Percentiles rank a stretch among this genome's conserved stretches.
These are phyloP conservation scores for Acrossocheilus fasciatus DNA, from an alignment of 2,797 vertebrate genomes.

Conservation along the genomic window DNA sequence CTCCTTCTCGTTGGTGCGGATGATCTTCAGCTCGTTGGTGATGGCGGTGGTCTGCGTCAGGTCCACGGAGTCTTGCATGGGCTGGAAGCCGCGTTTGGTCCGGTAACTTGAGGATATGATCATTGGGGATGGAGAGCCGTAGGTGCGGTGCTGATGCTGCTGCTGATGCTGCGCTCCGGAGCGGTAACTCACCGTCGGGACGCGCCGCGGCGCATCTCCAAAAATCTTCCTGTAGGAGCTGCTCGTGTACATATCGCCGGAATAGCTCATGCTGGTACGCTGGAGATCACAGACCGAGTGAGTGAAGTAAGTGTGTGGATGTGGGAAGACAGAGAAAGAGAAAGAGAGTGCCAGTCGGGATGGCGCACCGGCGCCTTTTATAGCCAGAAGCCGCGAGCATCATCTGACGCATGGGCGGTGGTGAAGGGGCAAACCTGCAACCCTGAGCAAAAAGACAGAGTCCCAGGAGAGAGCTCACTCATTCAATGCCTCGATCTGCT, in stretches of 20 bases:
- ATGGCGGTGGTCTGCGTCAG: slow-evolving; percentile 81
- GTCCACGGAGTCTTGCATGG: slow-evolving; percentile 76
- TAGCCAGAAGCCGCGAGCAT: slow-evolving; percentile 72
- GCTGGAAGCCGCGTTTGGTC: slow-evolving; percentile 72
- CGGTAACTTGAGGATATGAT: slow-evolving; percentile 74
- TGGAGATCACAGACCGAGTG: slow-evolving; percentile 21
- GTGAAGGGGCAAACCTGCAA: slow-evolving; percentile 75
- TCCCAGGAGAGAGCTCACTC: slow-evolving; percentile 67
- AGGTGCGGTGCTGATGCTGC: slow-evolving; percentile 70
- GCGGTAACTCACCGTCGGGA: slow-evolving; percentile 73
- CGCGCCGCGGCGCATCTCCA: slow-evolving; percentile 77
- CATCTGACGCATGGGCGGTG: slow-evolving; percentile 78
- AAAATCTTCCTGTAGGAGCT: slow-evolving; percentile 84
- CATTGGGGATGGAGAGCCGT: slow-evolving; percentile 67
- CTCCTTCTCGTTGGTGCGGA: slow-evolving; percentile 85
- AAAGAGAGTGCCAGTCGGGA: slow-evolving; percentile 70
- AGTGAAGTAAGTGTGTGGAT: slow-evolving; percentile 39
- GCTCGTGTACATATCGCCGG: slow-evolving; percentile 76
- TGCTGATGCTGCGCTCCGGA: slow-evolving; percentile 61
- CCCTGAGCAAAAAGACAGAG: slow-evolving; percentile 71
- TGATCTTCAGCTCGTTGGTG: slow-evolving; percentile 84
- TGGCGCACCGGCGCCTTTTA: slow-evolving; percentile 74
- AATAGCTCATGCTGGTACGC: slow-evolving; percentile 76
- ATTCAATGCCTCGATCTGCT: not conserved
- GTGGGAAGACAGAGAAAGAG: slow-evolving; percentile 46